phyloP scores from a whole-genome alignment of 2,797 vertebrate species.

The Melanotaenia parkinsoni region DNA sequence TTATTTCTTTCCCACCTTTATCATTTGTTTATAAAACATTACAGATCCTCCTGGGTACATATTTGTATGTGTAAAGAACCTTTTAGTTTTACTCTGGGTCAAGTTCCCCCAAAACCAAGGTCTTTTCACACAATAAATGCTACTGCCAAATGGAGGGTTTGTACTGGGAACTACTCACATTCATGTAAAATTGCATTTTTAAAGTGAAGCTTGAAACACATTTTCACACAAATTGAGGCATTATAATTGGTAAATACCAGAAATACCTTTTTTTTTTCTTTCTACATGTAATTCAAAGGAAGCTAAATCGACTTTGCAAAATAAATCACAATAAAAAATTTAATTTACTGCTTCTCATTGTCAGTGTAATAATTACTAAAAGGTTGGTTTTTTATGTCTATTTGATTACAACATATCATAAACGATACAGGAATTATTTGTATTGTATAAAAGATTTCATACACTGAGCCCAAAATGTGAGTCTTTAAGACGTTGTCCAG shows the following conservation, averaged over 20 bases:
- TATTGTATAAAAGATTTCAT: not conserved
- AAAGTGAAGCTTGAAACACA: not conserved
- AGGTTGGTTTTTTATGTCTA: not conserved
- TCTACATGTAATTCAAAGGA: not conserved
- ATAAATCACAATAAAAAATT: not conserved
- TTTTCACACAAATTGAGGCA: not conserved
- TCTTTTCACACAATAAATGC: not conserved
- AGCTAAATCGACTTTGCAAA: not conserved
- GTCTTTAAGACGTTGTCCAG: constrained; percentile 3
- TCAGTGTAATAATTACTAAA: constrained; percentile 4
- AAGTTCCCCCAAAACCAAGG: not conserved
- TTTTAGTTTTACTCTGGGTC: not conserved
- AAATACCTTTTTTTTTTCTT: constrained; percentile 8
- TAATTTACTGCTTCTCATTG: not conserved
- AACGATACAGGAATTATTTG: not conserved
- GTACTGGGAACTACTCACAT: too few species aligned
- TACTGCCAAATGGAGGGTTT: too few species aligned
- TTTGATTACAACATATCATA: not conserved
- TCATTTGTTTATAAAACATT: not conserved
- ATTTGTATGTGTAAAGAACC: not conserved
- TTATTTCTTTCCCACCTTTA: not conserved
- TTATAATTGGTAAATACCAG: not conserved
- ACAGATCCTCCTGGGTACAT: not conserved
- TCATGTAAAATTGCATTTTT: too few species aligned
- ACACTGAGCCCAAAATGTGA: constrained; percentile 6